A percentile compares a stretch with the other conserved stretches of the same genome.
Conservation (phyloP, 2,113 vertebrate genomes). For the Pristiophorus japonicus region DNA sequence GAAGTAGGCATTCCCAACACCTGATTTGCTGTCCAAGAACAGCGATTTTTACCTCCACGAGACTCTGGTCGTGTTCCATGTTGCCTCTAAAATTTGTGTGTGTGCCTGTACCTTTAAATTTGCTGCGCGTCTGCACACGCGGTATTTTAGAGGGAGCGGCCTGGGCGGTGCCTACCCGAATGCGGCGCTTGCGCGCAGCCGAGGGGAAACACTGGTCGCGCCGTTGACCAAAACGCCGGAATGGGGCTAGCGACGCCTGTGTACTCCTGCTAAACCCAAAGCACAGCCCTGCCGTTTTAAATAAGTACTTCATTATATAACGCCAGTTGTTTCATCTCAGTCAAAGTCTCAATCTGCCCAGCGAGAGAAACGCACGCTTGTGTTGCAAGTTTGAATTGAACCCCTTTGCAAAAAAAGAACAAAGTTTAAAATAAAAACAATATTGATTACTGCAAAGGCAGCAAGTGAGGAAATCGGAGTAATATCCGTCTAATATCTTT, state of each 20-base stretch:
- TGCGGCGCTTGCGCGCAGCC: too few relatives aligned
- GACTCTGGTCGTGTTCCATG: neutral
- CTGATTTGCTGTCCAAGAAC: neutral
- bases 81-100: too few relatives aligned
- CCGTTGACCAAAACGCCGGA: neutral
- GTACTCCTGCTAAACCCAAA: neutral
- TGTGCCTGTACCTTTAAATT: too few relatives aligned
- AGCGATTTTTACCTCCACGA: neutral
- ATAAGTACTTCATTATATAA: neutral
- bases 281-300: neutral
- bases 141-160: too few relatives aligned
- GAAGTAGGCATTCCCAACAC: neutral
- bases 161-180: too few relatives aligned
- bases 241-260: neutral
- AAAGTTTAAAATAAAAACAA: too few relatives aligned
- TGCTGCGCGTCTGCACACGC: too few relatives aligned
- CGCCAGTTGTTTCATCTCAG: neutral
- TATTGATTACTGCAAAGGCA: neutral
- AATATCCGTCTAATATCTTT: neutral
- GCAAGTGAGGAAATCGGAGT: neutral
- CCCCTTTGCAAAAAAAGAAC: neutral
- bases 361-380: neutral
- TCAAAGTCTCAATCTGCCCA: neutral
- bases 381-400: constrained; percentile 1
- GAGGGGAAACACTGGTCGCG: too few relatives aligned